Conservation (phyloP, 2,888 invertebrate genomes). For the Pecten maximus region DNA sequence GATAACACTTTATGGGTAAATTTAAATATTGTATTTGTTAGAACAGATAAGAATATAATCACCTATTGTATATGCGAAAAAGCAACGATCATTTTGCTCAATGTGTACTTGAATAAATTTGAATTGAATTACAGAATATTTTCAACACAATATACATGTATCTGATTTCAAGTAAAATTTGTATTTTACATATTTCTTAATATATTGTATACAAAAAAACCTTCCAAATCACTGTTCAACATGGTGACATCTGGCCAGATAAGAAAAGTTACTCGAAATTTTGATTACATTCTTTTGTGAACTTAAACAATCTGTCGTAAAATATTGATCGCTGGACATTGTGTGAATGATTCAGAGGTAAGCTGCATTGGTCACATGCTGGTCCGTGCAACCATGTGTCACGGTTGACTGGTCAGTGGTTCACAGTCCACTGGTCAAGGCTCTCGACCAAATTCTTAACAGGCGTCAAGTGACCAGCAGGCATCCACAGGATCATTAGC, state of each 20-base stretch:
- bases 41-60: not conserved
- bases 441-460: not conserved
- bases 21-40: not conserved
- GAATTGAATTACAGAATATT: not conserved
- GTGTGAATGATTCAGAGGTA: not conserved
- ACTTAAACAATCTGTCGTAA: not conserved
- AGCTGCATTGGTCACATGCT: not conserved
- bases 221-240: not conserved
- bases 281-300: not conserved
- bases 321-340: not conserved
- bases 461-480: conserved; percentile 26
- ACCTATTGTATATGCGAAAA: not conserved
- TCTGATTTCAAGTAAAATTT: not conserved
- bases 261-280: not conserved
- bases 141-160: not conserved
- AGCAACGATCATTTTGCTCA: not conserved
- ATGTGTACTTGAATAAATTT: not conserved
- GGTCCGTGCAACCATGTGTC: not conserved
- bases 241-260: not conserved
- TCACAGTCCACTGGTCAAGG: not conserved
- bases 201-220: not conserved
- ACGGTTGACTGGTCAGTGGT: conserved; percentile 10
- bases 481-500: not conserved
- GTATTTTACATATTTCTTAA: not conserved
- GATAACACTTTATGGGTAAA: not conserved